A percentile compares a stretch with the other conserved stretches of the same genome.
Evolutionary conservation across 2,113 vertebrate genomes (phyloP).

Genomic region (Tamias sibiricus): DNA sequence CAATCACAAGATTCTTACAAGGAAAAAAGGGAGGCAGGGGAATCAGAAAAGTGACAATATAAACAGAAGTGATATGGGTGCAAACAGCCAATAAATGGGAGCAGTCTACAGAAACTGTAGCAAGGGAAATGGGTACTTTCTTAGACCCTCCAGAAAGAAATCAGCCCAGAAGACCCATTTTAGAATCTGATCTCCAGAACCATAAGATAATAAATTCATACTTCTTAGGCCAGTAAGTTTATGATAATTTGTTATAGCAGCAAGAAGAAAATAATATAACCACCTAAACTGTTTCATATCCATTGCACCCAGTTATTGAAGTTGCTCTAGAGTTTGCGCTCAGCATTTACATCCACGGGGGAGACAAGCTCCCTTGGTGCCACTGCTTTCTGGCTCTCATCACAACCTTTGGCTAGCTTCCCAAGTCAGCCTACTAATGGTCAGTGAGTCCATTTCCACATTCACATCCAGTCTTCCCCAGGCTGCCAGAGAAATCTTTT

Average conservation of each 20-base stretch:
- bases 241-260: background rate
- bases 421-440: background rate
- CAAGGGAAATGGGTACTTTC: background rate
- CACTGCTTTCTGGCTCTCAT: background rate
- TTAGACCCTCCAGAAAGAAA: background rate
- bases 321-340: background rate
- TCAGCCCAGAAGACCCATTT: background rate
- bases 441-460: background rate
- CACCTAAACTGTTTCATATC: background rate
- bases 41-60: background rate
- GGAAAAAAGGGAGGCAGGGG: background rate
- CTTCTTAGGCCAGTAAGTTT: background rate
- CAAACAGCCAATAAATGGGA: fast-evolving
- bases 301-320: background rate
- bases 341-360: background rate
- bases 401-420: background rate
- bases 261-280: background rate
- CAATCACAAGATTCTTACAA: background rate
- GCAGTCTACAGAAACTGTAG: background rate
- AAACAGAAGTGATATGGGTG: no score
- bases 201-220: fast-evolving
- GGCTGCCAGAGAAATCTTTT: background rate
- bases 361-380: background rate
- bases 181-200: background rate
- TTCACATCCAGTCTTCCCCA: background rate